A percentile compares a stretch with the other conserved stretches of the same genome.
Conservation (phyloP, 2,113 vertebrate genomes). For the Ptilonorhynchus violaceus region DNA sequence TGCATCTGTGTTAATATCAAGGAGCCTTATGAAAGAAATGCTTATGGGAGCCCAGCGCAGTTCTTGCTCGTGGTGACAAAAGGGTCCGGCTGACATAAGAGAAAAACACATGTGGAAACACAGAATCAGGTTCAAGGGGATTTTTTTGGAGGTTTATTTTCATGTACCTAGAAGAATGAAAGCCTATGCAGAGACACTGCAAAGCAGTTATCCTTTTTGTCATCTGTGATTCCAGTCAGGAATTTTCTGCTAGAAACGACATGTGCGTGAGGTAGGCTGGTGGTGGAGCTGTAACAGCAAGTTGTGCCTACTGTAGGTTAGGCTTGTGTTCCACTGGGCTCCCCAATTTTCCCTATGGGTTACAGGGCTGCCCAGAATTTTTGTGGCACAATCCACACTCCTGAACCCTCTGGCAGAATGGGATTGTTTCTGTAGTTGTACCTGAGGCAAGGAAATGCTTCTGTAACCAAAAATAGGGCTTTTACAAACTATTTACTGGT, state of each 20-base stretch:
- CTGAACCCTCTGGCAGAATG: neutral
- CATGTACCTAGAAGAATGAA: neutral
- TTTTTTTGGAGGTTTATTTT: neutral
- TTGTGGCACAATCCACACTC: neutral
- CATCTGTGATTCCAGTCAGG: neutral
- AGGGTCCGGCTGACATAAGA: neutral
- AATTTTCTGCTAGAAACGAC: neutral
- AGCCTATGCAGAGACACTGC: neutral
- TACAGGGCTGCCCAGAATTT: accelerated
- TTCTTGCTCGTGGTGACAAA: neutral
- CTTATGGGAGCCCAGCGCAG: neutral
- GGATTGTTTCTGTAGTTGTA: neutral
- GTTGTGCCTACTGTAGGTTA: neutral
- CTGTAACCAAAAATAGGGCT: neutral
- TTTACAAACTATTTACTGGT: neutral
- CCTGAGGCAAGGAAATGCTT: neutral
- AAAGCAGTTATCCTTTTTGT: neutral
- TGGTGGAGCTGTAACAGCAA: neutral
- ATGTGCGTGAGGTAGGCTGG: neutral
- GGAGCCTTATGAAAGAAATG: neutral
- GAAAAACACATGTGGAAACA: neutral
- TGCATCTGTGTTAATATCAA: neutral
- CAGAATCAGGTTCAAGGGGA: neutral
- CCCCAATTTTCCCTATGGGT: neutral
- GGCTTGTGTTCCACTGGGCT: neutral